Evolutionary conservation across 2,113 vertebrate genomes (phyloP).

Genomic region (Terrapene triunguis): DNA sequence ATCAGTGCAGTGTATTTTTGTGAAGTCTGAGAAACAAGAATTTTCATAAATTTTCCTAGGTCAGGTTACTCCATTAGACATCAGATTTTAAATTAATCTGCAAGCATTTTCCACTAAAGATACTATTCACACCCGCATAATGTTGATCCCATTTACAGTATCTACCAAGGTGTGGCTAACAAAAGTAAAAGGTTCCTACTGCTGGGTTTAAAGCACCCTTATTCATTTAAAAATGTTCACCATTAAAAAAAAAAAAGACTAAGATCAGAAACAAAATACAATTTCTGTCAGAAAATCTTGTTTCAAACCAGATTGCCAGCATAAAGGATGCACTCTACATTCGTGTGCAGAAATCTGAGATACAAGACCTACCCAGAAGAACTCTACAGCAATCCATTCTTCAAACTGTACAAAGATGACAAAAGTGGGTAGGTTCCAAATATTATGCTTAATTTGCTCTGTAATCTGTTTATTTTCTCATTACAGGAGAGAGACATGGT

Average conservation of each 20-base stretch:
- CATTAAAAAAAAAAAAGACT: background rate
- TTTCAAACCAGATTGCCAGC: conserved; percentile 25
- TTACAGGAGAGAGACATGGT: background rate
- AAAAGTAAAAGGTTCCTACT: background rate
- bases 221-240: background rate
- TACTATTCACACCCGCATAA: background rate
- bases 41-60: background rate
- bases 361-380: conserved; percentile 12
- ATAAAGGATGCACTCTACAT: conserved; percentile 3
- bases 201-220: background rate
- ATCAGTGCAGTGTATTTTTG: background rate
- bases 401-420: background rate
- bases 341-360: conserved; percentile 28
- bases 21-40: background rate
- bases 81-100: background rate
- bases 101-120: background rate
- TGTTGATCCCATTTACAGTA: background rate
- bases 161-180: background rate
- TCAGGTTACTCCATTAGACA: background rate
- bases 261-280: background rate
- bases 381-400: conserved; percentile 22
- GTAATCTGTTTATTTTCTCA: conserved; percentile 25
- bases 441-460: background rate
- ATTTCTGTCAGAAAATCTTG: background rate
- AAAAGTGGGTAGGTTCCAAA: background rate